Evolutionary conservation across 2,113 vertebrate genomes (phyloP), one percentile per base, ranked within the genome.

Genomic region (Anguilla japonica): DNA sequence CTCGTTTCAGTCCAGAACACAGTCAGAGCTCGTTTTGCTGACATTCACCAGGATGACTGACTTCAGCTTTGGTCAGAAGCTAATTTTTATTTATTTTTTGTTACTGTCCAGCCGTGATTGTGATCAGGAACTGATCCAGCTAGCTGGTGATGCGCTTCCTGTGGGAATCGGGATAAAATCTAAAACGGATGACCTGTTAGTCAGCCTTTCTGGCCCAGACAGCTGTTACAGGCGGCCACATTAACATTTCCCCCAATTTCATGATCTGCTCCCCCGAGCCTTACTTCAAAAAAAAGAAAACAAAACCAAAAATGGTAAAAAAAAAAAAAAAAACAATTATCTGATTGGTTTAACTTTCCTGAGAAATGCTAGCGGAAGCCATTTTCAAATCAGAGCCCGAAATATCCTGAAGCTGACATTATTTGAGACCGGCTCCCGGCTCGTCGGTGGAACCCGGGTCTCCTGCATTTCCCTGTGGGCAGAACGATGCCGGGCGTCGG

Each of bases 201-300:
- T 26, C 22, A 41, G 81, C 88, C 75, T 91, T 88, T 89, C 79
- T 39, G 22, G 40, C 80, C 39, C 92, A 82, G 81, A 90, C 90
- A 92, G 91, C 91, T 92, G 91, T 93, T 93, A 92, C 89, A 90
- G 91, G 91, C 46, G 90, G 93, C 94, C 92, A 94, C 41, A 86
- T 94, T 95, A 94, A 92, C 91, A 91, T 8, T n/a, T 84, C 85
- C 89, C 88, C 92, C 94, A 92, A 95, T 94, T 94, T 92, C 90
- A 93, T 92, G 94, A 95, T 95, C 91, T 89, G 41, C 86, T 95
- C 95, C 94, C 92, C 20, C 79, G 94, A 91, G 95, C 82, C 89
- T 5, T 82, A 87, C 90, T 91, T 91, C 86, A 93, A 93, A 94
- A 95, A 92, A 95, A 92, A 50, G 88, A 75, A 89, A 87, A 84